Evolutionary conservation across 1,140 invertebrate species (phyloP).

Genomic region (Chrysopa pallens): DNA sequence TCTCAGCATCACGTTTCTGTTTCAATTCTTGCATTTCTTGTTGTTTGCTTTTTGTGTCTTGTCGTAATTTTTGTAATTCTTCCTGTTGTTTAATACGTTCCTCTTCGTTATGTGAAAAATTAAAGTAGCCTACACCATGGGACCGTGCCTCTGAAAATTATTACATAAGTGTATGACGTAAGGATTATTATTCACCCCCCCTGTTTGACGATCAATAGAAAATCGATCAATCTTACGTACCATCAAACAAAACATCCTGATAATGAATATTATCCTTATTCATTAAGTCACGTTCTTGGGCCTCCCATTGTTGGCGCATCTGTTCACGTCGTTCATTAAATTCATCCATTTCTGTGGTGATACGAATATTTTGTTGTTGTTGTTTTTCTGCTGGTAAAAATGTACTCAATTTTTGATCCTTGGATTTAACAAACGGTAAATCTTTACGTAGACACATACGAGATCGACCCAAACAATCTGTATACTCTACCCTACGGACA

Average conservation of each 20-base stretch:
- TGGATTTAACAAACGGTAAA: constrained; percentile 44
- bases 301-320: constrained; percentile 42
- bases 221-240: no score
- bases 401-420: constrained; percentile 18
- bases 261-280: constrained; percentile 59
- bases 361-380: constrained; percentile 4
- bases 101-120: constrained; percentile 68
- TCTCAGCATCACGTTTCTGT: constrained; percentile 43
- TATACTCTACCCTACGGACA: constrained; percentile 78
- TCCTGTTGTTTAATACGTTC: constrained; percentile 58
- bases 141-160: constrained; percentile 62
- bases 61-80: constrained; percentile 44
- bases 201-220: no score
- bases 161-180: no score
- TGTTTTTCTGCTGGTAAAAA: constrained; percentile 1
- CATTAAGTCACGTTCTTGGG: constrained; percentile 37
- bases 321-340: constrained; percentile 26
- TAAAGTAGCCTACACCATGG: constrained; percentile 78
- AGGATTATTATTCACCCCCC: no score
- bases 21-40: constrained; percentile 39
- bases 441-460: constrained; percentile 66
- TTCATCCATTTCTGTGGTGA: constrained; percentile 9
- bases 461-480: constrained; percentile 73
- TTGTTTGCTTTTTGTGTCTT: constrained; percentile 52
- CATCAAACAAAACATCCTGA: constrained; percentile 74